Conservation (phyloP, 2,888 invertebrate genomes). For the Cecidostiba fungosa region DNA sequence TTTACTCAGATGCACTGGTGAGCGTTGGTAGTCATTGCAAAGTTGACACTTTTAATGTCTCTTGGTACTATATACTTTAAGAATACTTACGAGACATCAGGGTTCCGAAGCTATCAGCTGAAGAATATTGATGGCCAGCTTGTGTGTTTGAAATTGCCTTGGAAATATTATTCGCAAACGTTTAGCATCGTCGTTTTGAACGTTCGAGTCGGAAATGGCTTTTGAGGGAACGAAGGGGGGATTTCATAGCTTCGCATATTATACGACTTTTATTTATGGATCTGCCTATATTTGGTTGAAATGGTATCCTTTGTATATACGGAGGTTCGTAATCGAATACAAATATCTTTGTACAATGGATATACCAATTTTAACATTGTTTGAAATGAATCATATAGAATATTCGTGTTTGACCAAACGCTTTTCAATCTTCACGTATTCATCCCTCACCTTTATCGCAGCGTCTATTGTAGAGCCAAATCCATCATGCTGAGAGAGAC, state of each 20-base stretch:
- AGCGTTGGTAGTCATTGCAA: background rate
- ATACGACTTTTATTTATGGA: conserved; percentile 3
- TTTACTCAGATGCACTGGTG: background rate
- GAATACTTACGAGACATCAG: background rate
- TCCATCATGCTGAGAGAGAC: background rate
- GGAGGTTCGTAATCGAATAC: background rate
- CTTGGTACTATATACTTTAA: background rate
- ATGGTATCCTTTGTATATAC: background rate
- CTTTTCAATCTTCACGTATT: background rate
- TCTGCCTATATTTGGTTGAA: background rate
- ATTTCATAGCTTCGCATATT: background rate
- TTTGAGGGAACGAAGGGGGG: too few species aligned
- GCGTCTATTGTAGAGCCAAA: background rate
- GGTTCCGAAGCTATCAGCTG: background rate
- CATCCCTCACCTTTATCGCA: background rate
- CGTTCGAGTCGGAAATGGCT: background rate
- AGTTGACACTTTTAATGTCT: background rate
- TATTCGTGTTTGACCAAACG: background rate
- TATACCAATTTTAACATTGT: background rate
- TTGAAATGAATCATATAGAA: background rate
- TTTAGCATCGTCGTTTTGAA: background rate
- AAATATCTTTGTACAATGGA: background rate
- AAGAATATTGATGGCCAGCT: background rate
- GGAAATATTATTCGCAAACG: background rate
- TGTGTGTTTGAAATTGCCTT: background rate